A percentile compares a stretch with the other conserved stretches of the same genome.
These are phyloP conservation scores for Sesia bembeciformis DNA, from an alignment of 2,888 invertebrate genomes.

Conservation along the genomic window DNA sequence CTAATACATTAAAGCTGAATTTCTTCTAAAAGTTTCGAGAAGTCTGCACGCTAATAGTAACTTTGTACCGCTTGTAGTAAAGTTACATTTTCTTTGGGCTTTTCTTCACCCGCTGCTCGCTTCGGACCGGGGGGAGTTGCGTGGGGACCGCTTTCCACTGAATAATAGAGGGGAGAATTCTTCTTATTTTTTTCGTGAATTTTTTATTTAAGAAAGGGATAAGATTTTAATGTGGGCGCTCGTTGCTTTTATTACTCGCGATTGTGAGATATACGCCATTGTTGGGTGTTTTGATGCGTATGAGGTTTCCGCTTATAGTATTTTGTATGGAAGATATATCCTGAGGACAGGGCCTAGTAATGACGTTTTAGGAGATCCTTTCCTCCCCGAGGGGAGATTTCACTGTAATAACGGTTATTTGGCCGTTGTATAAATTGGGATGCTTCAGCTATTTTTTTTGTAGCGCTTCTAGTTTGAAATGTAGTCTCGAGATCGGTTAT, in stretches of 20 bases:
- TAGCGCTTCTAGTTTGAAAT: no score
- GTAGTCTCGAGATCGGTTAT: no score
- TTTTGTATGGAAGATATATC: constrained; percentile 57
- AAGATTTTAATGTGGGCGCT: constrained; percentile 73
- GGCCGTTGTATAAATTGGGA: no score
- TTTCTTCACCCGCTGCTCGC: constrained; percentile 23
- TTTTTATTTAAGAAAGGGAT: constrained; percentile 75
- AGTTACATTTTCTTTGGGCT: constrained; percentile 57
- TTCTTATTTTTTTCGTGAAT: constrained; percentile 72
- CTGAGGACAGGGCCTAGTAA: constrained; percentile 39
- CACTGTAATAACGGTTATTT: constrained; percentile 21
- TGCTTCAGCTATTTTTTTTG: no score
- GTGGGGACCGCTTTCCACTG: constrained; percentile 43
- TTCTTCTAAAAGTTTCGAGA: constrained; percentile 7
- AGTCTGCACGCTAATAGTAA: constrained; percentile 46
- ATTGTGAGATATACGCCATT: constrained; percentile 64
- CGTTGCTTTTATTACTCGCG: constrained; percentile 64
- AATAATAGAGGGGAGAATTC: constrained; percentile 68
- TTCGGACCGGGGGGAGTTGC: constrained; percentile 23
- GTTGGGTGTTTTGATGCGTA: constrained; percentile 61
- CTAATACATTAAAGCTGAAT: constrained; percentile 2
- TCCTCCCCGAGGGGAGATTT: constrained; percentile 17
- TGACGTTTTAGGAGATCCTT: constrained; percentile 51
- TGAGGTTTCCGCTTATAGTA: constrained; percentile 69
- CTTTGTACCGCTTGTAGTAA: constrained; percentile 47